Evolutionary conservation across 2,113 vertebrate species (phyloP).

Genomic region (Odobenus rosmarus): DNA sequence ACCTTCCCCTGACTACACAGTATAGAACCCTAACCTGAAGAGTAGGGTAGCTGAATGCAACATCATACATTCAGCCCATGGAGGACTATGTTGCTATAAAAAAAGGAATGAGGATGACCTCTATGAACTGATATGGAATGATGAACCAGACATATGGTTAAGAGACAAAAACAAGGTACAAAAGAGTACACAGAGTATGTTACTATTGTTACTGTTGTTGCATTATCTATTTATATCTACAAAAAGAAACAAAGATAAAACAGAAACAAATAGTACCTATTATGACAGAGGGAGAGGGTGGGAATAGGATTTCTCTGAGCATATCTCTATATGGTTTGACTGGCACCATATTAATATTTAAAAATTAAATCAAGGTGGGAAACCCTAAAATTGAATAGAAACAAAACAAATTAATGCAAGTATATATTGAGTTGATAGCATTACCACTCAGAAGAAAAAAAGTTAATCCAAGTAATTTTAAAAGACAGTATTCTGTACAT

Average conservation of each 20-base stretch:
- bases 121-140: neutral
- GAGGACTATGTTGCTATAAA: neutral
- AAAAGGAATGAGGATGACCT: neutral
- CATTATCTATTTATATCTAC: neutral
- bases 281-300: neutral
- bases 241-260: conserved; percentile 26
- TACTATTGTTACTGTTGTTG: neutral
- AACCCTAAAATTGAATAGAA: neutral
- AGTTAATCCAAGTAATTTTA: neutral
- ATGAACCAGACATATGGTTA: neutral
- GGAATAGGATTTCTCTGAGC: neutral
- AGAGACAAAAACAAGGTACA: neutral
- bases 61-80: neutral
- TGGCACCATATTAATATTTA: neutral
- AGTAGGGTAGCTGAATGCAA: neutral
- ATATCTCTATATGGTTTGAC: neutral
- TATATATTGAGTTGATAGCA: neutral
- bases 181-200: neutral
- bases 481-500: neutral
- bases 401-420: neutral
- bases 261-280: neutral
- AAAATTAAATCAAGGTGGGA: neutral
- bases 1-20: neutral
- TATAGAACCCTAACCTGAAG: neutral
- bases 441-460: neutral